These are phyloP conservation scores for Reticulitermes lucifugus DNA, from an alignment of 2,888 invertebrate species.

Conservation along the genomic window DNA sequence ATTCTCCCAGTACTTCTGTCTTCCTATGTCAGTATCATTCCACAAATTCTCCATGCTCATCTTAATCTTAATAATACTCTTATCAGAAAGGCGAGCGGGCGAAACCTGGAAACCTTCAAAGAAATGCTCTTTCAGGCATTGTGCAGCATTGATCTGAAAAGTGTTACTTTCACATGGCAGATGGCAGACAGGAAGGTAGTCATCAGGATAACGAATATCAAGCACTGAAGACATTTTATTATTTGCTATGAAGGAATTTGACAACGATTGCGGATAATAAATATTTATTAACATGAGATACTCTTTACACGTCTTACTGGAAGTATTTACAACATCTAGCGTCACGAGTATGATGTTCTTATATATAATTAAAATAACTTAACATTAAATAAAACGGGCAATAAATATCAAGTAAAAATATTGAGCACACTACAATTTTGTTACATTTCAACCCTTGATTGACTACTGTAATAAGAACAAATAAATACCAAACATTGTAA, in stretches of 20 bases:
- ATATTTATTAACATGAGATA: conserved; percentile 34
- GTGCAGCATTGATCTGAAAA: too few species aligned
- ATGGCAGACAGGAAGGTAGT: too few species aligned
- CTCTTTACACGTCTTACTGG: neutral
- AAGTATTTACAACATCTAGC: neutral
- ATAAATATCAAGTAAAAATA: conserved; percentile 17
- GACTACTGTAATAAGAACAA: conserved; percentile 14
- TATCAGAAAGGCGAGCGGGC: too few species aligned
- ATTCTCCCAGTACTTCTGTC: too few species aligned
- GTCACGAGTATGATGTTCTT: neutral
- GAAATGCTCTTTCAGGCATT: too few species aligned
- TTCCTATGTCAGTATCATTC: too few species aligned
- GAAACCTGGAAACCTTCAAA: too few species aligned
- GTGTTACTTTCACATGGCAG: too few species aligned
- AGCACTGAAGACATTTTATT: neutral
- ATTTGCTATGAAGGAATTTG: neutral
- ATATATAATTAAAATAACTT: conserved; percentile 22
- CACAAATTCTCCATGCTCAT: too few species aligned
- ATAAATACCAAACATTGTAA: neutral
- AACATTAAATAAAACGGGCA: conserved; percentile 32
- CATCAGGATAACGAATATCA: too few species aligned
- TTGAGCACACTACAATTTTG: conserved; percentile 20
- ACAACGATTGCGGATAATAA: conserved; percentile 19
- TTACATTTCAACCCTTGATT: conserved; percentile 8
- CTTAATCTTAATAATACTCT: too few species aligned